These are phyloP conservation scores for Grus americana DNA, from an alignment of 2,113 vertebrate species.

Conservation along the genomic window DNA sequence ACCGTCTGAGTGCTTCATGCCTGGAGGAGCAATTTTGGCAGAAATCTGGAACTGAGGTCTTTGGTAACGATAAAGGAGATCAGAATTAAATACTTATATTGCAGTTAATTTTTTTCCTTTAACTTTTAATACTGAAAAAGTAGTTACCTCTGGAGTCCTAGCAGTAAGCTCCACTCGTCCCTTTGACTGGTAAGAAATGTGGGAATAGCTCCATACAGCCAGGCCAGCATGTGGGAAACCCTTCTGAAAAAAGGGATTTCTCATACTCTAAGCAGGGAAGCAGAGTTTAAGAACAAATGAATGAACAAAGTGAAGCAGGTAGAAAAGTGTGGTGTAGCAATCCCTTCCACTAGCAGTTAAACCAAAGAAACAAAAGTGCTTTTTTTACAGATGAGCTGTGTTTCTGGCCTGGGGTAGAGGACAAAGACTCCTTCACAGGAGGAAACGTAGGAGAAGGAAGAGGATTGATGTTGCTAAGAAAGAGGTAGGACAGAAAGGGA, in stretches of 20 bases:
- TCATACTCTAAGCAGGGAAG: background rate
- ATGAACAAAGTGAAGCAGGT: background rate
- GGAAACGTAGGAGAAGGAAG: background rate
- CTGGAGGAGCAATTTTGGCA: background rate
- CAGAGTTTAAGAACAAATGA: background rate
- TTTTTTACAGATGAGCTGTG: background rate
- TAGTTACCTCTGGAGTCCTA: background rate
- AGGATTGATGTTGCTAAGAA: background rate
- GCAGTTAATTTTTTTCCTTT: background rate
- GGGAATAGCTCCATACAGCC: background rate
- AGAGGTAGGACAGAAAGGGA: background rate
- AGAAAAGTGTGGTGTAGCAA: background rate
- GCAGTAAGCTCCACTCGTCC: background rate
- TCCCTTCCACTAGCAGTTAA: background rate
- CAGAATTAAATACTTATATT: background rate
- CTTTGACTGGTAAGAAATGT: background rate
- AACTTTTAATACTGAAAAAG: background rate
- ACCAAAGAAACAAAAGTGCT: background rate
- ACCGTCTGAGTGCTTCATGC: background rate
- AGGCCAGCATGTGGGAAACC: background rate
- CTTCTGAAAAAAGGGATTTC: background rate
- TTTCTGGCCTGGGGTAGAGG: background rate
- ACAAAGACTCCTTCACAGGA: background rate
- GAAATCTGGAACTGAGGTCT: background rate
- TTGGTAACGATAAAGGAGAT: background rate